These are phyloP conservation scores for Tringa solitaria DNA, from an alignment of 2,113 vertebrate genomes.

Conservation along the genomic window DNA sequence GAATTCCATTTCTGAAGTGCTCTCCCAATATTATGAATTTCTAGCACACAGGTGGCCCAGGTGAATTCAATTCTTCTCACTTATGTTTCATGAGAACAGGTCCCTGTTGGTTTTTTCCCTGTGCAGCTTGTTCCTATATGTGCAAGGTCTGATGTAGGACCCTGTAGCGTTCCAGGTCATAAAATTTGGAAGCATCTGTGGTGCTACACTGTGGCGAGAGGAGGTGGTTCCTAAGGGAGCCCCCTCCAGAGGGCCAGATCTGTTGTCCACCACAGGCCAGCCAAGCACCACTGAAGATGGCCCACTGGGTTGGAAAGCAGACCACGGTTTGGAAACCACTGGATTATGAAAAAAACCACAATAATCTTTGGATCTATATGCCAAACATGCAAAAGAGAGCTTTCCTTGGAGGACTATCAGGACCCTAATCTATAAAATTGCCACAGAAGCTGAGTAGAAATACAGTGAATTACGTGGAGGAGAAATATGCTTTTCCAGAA, in stretches of 20 bases:
- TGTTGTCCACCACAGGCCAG: neutral
- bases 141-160: accelerated
- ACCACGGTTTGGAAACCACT: neutral
- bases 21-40: neutral
- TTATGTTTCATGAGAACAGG: neutral
- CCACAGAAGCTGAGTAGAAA: neutral
- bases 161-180: neutral
- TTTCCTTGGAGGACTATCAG: neutral
- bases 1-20: neutral
- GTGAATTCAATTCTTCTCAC: neutral
- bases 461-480: neutral
- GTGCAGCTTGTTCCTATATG: neutral
- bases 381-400: neutral
- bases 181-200: neutral
- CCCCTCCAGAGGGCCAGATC: neutral
- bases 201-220: neutral
- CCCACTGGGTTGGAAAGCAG: neutral
- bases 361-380: neutral
- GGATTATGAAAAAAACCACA: neutral
- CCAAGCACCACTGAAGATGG: neutral
- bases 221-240: neutral
- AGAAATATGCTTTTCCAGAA: neutral
- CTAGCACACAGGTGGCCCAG: neutral
- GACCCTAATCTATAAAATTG: neutral
- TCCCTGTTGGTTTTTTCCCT: neutral